Base-by-base conservation (phyloP, 2,113 vertebrate species). In the Sialia sialis region DNA sequence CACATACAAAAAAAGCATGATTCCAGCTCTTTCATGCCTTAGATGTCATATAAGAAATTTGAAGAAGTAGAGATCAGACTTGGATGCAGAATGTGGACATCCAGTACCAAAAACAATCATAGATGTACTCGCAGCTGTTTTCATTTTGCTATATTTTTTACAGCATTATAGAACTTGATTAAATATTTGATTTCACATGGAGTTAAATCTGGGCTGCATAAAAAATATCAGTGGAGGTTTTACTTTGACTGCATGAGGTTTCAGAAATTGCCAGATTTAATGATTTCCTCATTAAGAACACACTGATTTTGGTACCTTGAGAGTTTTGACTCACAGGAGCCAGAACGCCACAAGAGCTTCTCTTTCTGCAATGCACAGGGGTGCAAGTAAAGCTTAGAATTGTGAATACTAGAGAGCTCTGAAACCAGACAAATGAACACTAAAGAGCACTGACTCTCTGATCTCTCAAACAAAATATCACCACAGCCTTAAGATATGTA, bases 401-500 rank as follows among this genome's bases (percentile, higher is more conserved):
- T 62, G 13, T 48, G 70, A 66, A 59, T n/a, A 39, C 6, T 34
- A 30, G 74, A 67, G 34, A 90, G 46, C 39, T 77, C 76, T 54
- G 39, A 88, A 95, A 85, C 4, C 32, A 55, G 55, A 59, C 39
- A 83, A 95, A 69, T 69, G 41, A 83, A 63, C 63, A 32, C 69
- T 54, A 87, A 83, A 55, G 21, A 89, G n/a, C 36, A 27, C 26
- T 60, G 81, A 84, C 26, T 38, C 8, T 87, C 10, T 78, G 69
- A 60, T 87, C 26, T 62, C 76, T 91, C 73, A 92, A 89, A 89
- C 46, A 91, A 94, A 90, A 67, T 56, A 83, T 26, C 56, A 84
- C 52, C 22, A 52, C 26, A 62, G n/a, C 38, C 46, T 54, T 59
- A 83, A 56, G 41, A 62, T 44, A 72, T 78, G 66, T 44, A 79